Base-by-base conservation (phyloP, 2,888 invertebrate genomes). In the Barypeithes pellucidus region DNA sequence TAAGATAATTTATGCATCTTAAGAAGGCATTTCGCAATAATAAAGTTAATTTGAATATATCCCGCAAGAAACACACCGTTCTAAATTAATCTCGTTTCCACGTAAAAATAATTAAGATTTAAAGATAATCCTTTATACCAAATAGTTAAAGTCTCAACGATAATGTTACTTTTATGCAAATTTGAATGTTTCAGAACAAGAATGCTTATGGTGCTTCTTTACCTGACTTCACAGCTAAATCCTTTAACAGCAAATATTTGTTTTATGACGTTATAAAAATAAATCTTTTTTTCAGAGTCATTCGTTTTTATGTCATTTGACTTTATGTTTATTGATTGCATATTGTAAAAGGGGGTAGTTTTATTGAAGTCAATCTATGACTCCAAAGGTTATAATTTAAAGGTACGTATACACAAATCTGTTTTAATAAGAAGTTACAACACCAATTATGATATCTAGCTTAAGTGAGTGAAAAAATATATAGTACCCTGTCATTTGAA, bases 81-180 rank as follows among this genome's bases (percentile, higher is more conserved):
- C 57, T 73, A 68, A 73, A 73, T 69, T 73, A 73, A 73, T 68
- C 66, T 33, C 67, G 54, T 62, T 71, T 66, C 67, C 68, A 75
- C 62, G 74, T 71, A 72, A 72, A 75, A 75, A 75, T 72, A 75
- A 75, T 75, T 75, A 75, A 75, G 75, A 75, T 75, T 72, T 60
- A 18, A 52, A 72, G 75, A 75, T 75, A 75, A 75, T 75, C 67
- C 67, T 66, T 66, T 66, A 73, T 65, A 65, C 60, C 54, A 71
- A 71, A 71, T 71, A 66, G 71, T 70, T 70, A 61, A 71, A 62
- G 67, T 52, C 61, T 67, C 70, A 59, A 52, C 52, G 60, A 36
- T 74, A 74, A 74, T 70, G 74, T 65, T 67, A 47, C 59, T 75
- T 75, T 75, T 67, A 75, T 75, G 74, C 68, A 75, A 70, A 75